These are phyloP conservation scores for Leptobrachium ailaonicum DNA, from an alignment of 2,113 vertebrate species.

Conservation along the genomic window DNA sequence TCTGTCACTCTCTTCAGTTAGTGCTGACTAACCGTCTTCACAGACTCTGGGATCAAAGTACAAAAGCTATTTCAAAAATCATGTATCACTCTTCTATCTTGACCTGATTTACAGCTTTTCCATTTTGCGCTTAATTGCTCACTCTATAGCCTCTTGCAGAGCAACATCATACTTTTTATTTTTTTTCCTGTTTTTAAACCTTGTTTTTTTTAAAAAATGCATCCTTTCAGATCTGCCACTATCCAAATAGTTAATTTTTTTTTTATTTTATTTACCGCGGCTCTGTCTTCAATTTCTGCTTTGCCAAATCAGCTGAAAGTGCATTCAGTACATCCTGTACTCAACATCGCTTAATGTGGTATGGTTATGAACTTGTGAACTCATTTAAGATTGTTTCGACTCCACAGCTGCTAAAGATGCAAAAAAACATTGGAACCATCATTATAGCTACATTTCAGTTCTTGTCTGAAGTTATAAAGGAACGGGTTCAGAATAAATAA, in stretches of 20 bases:
- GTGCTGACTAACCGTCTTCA: slow-evolving; percentile 35
- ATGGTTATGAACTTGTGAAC: slow-evolving; percentile 42
- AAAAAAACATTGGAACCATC: slow-evolving; percentile 13
- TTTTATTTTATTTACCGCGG: slow-evolving; percentile 4
- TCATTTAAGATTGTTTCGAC: slow-evolving; percentile 32
- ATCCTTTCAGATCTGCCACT: not conserved
- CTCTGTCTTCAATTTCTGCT: slow-evolving; percentile 25
- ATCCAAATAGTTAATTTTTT: slow-evolving; percentile 13
- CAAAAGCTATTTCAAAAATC: slow-evolving; percentile 37
- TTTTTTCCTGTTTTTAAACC: slow-evolving; percentile 3
- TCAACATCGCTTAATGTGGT: slow-evolving; percentile 21
- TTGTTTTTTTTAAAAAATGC: not conserved
- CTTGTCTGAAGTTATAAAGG: not conserved
- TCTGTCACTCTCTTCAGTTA: slow-evolving; percentile 28
- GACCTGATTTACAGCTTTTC: slow-evolving; percentile 25
- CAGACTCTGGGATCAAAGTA: slow-evolving; percentile 35
- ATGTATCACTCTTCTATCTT: slow-evolving; percentile 31
- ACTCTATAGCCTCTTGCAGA: not conserved
- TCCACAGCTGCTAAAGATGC: slow-evolving; percentile 16
- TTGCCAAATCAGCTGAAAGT: slow-evolving; percentile 28
- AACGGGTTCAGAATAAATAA: not conserved
- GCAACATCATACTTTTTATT: not conserved
- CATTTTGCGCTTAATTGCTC: slow-evolving; percentile 33
- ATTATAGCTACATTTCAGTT: slow-evolving; percentile 1
- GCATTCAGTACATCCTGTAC: slow-evolving; percentile 8